These are phyloP conservation scores for Ictalurus furcatus DNA, from an alignment of 2,113 vertebrate genomes.

Conservation along the genomic window DNA sequence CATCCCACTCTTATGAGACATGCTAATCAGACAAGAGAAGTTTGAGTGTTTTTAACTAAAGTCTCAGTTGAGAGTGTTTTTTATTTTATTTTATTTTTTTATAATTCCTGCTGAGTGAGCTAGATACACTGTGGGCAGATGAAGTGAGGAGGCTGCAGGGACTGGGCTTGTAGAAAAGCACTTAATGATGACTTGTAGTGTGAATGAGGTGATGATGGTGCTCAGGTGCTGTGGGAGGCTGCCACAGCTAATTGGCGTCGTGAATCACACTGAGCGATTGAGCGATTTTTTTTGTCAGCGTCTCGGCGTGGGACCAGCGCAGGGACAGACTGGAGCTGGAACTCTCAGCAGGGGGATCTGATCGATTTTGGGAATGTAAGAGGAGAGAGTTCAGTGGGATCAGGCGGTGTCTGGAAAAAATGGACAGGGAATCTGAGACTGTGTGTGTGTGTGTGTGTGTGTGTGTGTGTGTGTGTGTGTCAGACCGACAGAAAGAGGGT, in stretches of 20 bases:
- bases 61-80: not conserved
- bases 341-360: conserved; percentile 19
- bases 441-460: conserved; percentile 65
- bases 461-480: conserved; percentile 65
- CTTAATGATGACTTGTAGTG: conserved; percentile 14
- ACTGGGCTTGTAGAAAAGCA: not conserved
- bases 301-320: conserved; percentile 35
- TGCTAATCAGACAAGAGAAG: not conserved
- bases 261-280: conserved; percentile 44
- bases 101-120: not conserved
- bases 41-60: not conserved
- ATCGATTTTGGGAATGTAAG: conserved; percentile 32
- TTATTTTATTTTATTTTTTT: not conserved
- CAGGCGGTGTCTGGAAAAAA: conserved; percentile 12
- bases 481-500: conserved; percentile 37
- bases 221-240: conserved; percentile 44
- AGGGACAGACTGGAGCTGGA: conserved; percentile 8
- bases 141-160: conserved; percentile 7
- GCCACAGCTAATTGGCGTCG: conserved; percentile 23
- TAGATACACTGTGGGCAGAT: not conserved
- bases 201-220: conserved; percentile 25
- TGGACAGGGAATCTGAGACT: conserved; percentile 51
- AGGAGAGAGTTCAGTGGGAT: conserved; percentile 6
- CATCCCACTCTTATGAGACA: not conserved
- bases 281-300: conserved; percentile 38